Percentiles rank a stretch among this genome's conserved stretches.
Conservation (phyloP, 2,888 invertebrate genomes). For the Thymelicus sylvestris region DNA sequence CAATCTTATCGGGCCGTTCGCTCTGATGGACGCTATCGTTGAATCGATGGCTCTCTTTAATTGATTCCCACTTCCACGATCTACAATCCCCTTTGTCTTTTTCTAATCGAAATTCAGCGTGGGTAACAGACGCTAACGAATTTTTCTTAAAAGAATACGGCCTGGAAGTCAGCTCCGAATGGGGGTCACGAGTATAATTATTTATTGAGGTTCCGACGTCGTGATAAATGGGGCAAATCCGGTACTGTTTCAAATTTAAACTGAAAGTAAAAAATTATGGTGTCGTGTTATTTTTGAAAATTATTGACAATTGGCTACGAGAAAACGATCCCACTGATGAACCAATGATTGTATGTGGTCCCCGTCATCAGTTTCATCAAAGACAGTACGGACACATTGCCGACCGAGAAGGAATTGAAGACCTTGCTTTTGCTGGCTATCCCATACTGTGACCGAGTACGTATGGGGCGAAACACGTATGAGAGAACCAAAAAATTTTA, state of each 20-base stretch:
- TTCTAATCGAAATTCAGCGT: slow-evolving; percentile 74
- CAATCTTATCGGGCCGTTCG: slow-evolving; percentile 66
- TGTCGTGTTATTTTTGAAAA: too few relatives aligned
- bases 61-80: slow-evolving; percentile 73
- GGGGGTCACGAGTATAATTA: slow-evolving; percentile 42
- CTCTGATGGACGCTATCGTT: slow-evolving; percentile 66
- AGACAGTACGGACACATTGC: too few relatives aligned
- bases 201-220: slow-evolving; percentile 42
- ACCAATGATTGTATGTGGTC: too few relatives aligned
- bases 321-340: too few relatives aligned
- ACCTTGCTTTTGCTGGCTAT: too few relatives aligned
- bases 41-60: slow-evolving; percentile 80
- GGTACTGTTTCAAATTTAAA: background rate
- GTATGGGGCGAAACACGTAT: too few relatives aligned
- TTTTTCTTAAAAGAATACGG: slow-evolving; percentile 36
- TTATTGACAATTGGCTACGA: too few relatives aligned
- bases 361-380: too few relatives aligned
- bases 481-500: too few relatives aligned
- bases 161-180: slow-evolving; percentile 34
- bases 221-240: slow-evolving; percentile 26
- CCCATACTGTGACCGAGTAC: too few relatives aligned
- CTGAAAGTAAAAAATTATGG: too few relatives aligned
- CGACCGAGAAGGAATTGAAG: too few relatives aligned
- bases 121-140: slow-evolving; percentile 50
- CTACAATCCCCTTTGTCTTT: slow-evolving; percentile 77